Percentiles rank a stretch among this genome's conserved stretches.
Evolutionary conservation across 1,140 invertebrate genomes (phyloP).

Genomic region (Drosophila leontia): DNA sequence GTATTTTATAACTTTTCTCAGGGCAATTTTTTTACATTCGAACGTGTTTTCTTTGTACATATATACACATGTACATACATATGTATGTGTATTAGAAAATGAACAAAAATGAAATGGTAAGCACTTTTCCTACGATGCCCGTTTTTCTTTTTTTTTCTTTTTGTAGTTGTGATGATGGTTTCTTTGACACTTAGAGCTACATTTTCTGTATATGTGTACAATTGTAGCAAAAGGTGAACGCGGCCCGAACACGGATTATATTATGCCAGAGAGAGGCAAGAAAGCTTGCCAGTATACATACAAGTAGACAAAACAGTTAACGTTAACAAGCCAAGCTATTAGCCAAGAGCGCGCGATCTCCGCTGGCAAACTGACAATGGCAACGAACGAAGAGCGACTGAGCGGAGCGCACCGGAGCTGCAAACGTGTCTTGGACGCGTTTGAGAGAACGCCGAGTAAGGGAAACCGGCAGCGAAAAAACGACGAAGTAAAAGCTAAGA

Average conservation of each 20-base stretch:
- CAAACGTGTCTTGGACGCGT: constrained; percentile 69
- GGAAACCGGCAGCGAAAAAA: constrained; percentile 1
- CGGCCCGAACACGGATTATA: constrained; percentile 64
- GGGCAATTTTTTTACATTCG: neutral
- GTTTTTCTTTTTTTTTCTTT: neutral
- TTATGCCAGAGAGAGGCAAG: constrained; percentile 27
- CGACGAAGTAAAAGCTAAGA: constrained; percentile 62
- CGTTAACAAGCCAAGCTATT: constrained; percentile 15
- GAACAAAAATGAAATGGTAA: constrained; percentile 1
- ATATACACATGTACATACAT: neutral
- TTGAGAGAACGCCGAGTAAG: constrained; percentile 34
- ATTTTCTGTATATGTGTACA: constrained; percentile 8
- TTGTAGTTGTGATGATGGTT: constrained; percentile 8
- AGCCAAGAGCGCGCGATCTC: constrained; percentile 46
- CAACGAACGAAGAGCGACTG: constrained; percentile 68
- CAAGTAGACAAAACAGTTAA: constrained; percentile 19
- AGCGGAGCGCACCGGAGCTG: constrained; percentile 64
- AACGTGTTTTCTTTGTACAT: constrained; percentile 1
- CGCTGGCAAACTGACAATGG: constrained; percentile 58
- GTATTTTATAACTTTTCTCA: constrained; percentile 7
- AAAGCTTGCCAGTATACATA: constrained; percentile 21
- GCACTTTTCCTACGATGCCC: constrained; percentile 3
- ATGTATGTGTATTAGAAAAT: neutral
- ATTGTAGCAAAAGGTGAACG: constrained; percentile 66
- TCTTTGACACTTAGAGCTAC: constrained; percentile 9